A percentile compares a stretch with the other conserved stretches of the same genome.
phyloP scores from a whole-genome alignment of 2,797 vertebrate genomes.

The Podarcis siculus region DNA sequence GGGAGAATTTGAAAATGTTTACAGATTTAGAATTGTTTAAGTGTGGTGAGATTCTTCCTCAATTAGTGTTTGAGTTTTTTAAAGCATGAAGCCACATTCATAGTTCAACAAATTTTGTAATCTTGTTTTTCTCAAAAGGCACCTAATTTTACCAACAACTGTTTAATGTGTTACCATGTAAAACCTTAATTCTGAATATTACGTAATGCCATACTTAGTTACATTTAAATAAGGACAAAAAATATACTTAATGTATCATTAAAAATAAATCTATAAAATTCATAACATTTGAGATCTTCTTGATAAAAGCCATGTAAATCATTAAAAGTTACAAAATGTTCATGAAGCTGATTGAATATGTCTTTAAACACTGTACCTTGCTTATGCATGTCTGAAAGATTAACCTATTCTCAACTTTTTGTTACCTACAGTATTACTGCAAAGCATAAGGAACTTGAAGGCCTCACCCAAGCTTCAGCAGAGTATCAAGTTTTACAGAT shows the following conservation, averaged over 20 bases:
- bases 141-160: neutral
- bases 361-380: neutral
- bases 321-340: neutral
- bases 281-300: constrained; percentile 17
- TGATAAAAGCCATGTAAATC: constrained; percentile 6
- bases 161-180: neutral
- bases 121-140: neutral
- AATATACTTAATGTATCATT: neutral
- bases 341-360: neutral
- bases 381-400: neutral
- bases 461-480: constrained; percentile 86
- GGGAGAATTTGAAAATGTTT: neutral
- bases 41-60: neutral
- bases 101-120: neutral
- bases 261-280: constrained; percentile 21
- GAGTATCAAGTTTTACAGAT: constrained; percentile 96
- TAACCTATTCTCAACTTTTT: constrained; percentile 37
- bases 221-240: neutral
- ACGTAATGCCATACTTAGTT: neutral
- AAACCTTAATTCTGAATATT: neutral
- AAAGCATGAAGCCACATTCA: neutral
- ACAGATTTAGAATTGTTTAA: neutral
- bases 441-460: constrained; percentile 92
- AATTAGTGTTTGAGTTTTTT: neutral
- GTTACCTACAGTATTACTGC: constrained; percentile 84